Percentiles rank a stretch among this genome's conserved stretches.
Evolutionary conservation across 2,888 invertebrate genomes (phyloP).

Genomic region (Aphidius colemani): DNA sequence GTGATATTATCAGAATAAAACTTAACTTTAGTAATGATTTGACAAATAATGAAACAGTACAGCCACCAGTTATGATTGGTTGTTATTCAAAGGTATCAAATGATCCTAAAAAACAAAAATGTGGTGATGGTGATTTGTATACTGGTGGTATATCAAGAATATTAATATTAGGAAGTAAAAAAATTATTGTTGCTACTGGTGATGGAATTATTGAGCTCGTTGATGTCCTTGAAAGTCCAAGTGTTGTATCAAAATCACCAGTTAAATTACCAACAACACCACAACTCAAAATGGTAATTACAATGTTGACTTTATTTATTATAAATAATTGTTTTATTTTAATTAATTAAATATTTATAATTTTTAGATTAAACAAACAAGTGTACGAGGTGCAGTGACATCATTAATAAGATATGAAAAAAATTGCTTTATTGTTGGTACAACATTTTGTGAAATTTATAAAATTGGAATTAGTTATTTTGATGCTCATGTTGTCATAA

Average conservation of each 20-base stretch:
- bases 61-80: constrained; percentile 67
- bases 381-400: constrained; percentile 73
- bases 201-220: constrained; percentile 81
- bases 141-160: constrained; percentile 70
- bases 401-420: constrained; percentile 70
- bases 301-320: not conserved
- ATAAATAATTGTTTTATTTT: too few species aligned
- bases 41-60: constrained; percentile 61
- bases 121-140: constrained; percentile 66
- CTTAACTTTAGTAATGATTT: constrained; percentile 68
- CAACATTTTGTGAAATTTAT: constrained; percentile 80
- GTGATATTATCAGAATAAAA: constrained; percentile 69
- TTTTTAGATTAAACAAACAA: constrained; percentile 62
- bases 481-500: constrained; percentile 72
- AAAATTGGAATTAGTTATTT: constrained; percentile 73
- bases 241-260: constrained; percentile 29
- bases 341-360: not conserved
- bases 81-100: constrained; percentile 70
- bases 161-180: constrained; percentile 66
- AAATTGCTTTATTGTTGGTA: constrained; percentile 75
- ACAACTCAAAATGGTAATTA: constrained; percentile 57
- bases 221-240: constrained; percentile 53
- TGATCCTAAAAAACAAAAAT: constrained; percentile 61
- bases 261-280: constrained; percentile 61
- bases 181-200: constrained; percentile 80